These are phyloP conservation scores for Beris chalybata DNA, from an alignment of 2,888 invertebrate species.

Conservation along the genomic window DNA sequence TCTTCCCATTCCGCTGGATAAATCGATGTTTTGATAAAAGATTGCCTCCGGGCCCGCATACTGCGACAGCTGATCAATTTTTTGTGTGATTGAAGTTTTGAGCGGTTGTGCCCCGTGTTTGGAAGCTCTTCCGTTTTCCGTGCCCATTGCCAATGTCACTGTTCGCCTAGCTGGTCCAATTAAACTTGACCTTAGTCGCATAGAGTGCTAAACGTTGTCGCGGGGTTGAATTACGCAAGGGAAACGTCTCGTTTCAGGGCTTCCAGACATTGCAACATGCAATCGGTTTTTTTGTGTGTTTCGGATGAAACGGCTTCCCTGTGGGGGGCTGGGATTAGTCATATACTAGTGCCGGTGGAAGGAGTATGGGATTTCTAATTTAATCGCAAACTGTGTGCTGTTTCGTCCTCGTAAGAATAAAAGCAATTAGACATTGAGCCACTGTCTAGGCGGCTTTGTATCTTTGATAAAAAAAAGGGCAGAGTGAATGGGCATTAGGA, in stretches of 20 bases:
- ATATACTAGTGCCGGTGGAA: too few species aligned
- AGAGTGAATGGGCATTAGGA: too few species aligned
- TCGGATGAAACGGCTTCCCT: not conserved
- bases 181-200: slow-evolving; percentile 16
- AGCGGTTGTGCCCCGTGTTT: too few species aligned
- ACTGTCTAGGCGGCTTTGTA: too few species aligned
- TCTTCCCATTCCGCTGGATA: slow-evolving; percentile 5
- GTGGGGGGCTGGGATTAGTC: not conserved
- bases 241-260: not conserved
- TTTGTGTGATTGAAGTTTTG: too few species aligned
- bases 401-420: too few species aligned
- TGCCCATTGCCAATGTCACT: slow-evolving; percentile 23
- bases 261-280: slow-evolving; percentile 21
- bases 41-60: not conserved
- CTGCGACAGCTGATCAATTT: slow-evolving; percentile 11
- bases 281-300: slow-evolving; percentile 14
- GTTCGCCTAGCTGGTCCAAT: not conserved
- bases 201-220: slow-evolving; percentile 10
- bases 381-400: too few species aligned
- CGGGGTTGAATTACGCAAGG: slow-evolving; percentile 1
- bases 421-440: too few species aligned
- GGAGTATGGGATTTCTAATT: too few species aligned
- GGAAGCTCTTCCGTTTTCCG: not conserved
- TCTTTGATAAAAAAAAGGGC: too few species aligned
- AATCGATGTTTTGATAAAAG: slow-evolving; percentile 24